Conservation (phyloP, 2,888 invertebrate genomes). For the Acleris holmiana region DNA sequence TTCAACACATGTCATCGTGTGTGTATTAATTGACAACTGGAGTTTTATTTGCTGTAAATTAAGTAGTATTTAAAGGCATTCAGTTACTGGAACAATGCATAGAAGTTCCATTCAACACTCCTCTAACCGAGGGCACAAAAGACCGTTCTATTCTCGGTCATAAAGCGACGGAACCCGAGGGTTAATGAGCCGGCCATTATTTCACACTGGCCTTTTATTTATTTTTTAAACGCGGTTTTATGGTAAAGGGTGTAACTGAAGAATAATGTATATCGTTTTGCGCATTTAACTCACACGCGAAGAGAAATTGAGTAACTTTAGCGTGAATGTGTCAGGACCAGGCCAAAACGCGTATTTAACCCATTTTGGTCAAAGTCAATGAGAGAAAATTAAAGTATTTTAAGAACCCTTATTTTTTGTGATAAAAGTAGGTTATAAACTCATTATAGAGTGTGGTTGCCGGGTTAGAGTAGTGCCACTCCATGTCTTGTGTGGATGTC, state of each 20-base stretch:
- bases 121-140: constrained; percentile 11
- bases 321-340: too few relatives aligned
- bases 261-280: neutral
- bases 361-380: too few relatives aligned
- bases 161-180: constrained; percentile 25
- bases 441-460: too few relatives aligned
- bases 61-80: neutral
- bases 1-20: too few relatives aligned
- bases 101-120: constrained; percentile 7
- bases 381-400: too few relatives aligned
- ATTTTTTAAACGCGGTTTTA: constrained; percentile 18
- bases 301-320: too few relatives aligned
- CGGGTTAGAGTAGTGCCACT: too few relatives aligned
- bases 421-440: too few relatives aligned
- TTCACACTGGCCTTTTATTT: constrained; percentile 21
- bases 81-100: constrained; percentile 15
- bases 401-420: too few relatives aligned
- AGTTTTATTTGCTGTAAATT: neutral
- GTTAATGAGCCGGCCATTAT: constrained; percentile 36
- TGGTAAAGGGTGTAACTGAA: neutral
- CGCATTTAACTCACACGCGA: neutral
- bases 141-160: constrained; percentile 24
- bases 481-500: too few relatives aligned
- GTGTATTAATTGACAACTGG: neutral
- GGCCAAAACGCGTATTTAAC: too few relatives aligned